A percentile compares a stretch with the other conserved stretches of the same genome.
phyloP scores from a whole-genome alignment of 2,797 vertebrate genomes.

The Liparis tanakae region DNA sequence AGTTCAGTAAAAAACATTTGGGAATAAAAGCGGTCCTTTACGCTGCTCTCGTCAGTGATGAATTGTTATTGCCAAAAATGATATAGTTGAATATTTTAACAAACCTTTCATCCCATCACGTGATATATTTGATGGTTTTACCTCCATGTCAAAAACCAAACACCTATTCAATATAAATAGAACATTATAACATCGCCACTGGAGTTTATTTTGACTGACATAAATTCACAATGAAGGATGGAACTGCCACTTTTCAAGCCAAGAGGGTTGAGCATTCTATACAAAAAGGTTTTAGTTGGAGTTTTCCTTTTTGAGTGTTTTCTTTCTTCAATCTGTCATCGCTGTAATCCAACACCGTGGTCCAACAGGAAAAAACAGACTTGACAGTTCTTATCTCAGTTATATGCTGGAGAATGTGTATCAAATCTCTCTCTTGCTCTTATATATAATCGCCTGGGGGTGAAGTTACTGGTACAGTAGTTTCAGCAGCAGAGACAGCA shows the following conservation, averaged over 20 bases:
- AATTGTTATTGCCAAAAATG: not conserved
- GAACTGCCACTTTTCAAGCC: constrained; percentile 7
- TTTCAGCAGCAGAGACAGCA: constrained; percentile 36
- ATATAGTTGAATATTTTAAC: not conserved
- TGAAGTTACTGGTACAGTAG: constrained; percentile 34
- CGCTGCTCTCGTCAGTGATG: not conserved
- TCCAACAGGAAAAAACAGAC: constrained; percentile 12
- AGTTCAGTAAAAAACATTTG: constrained; percentile 3
- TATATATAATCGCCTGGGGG: constrained; percentile 17
- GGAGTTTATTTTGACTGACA: not conserved
- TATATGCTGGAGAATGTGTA: not conserved
- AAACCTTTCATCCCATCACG: constrained; percentile 2
- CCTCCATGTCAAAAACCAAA: not conserved
- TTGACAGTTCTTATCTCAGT: constrained; percentile 10
- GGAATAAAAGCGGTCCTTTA: constrained; percentile 8
- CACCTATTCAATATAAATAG: constrained; percentile 4
- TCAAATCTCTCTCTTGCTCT: not conserved
- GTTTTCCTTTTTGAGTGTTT: constrained; percentile 7
- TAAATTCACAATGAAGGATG: constrained; percentile 1
- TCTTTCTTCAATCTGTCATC: constrained; percentile 6
- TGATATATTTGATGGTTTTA: constrained; percentile 11
- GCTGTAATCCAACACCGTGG: constrained; percentile 4
- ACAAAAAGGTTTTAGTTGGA: not conserved
- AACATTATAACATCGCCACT: not conserved
- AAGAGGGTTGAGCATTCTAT: not conserved